Evolutionary conservation across 1,140 invertebrate species (phyloP).

Genomic region (Trinorchestia longiramus): DNA sequence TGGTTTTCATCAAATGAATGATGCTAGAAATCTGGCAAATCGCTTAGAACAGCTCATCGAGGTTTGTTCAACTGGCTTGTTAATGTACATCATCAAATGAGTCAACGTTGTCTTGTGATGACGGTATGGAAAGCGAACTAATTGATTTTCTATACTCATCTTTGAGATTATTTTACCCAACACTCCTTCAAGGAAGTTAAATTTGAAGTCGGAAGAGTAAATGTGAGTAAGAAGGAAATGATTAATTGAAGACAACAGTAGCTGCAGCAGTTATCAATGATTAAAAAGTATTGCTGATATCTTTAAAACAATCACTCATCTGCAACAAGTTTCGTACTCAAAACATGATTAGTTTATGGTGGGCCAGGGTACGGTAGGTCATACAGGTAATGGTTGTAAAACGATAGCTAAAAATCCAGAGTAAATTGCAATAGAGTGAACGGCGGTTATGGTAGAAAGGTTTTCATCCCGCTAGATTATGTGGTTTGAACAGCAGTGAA

Average conservation of each 20-base stretch:
- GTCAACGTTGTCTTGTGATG: background rate
- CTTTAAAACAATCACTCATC: background rate
- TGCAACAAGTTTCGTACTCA: background rate
- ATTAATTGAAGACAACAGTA: no score
- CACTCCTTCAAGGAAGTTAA: no score
- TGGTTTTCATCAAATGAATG: background rate
- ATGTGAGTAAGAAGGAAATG: no score
- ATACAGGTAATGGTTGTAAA: background rate
- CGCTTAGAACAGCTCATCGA: no score
- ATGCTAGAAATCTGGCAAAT: background rate
- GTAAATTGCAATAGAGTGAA: background rate
- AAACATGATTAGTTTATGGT: background rate
- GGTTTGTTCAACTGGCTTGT: background rate
- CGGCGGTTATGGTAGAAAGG: background rate
- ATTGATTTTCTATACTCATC: no score
- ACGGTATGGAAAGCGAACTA: background rate
- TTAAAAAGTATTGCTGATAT: no score
- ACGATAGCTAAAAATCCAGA: background rate
- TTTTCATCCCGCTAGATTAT: background rate
- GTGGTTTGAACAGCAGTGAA: background rate
- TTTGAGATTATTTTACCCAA: no score
- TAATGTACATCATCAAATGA: background rate
- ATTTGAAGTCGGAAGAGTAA: no score
- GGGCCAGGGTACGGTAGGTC: background rate
- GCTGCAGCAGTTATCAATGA: no score